Base-by-base conservation (phyloP, 2,113 vertebrate genomes). In the Aptenodytes forsteri region DNA sequence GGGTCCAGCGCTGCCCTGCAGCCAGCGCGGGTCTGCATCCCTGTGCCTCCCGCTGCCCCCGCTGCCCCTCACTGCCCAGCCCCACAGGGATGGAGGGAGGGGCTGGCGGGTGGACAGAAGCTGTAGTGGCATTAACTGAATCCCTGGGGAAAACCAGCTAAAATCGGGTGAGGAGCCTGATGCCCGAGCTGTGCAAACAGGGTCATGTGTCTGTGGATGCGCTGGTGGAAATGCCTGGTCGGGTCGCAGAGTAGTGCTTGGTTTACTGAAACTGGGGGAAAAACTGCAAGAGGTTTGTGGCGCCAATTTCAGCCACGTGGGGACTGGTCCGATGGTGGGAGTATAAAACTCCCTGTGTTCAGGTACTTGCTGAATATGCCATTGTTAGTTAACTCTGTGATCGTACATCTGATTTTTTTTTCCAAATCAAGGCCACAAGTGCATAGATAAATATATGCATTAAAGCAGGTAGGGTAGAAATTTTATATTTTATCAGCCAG, bases 41-140 rank as follows among this genome's bases (percentile, higher is more conserved):
- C 52, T 25, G n/a, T 26, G 27, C 7, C 17, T 5, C n/a, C 7
- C 2, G 8, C 20, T 49, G 25, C 13, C 7, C 40, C 4, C 4
- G 1, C 6, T 42, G 44, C 2, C 29, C 25, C 32, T 6, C 1
- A 0, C 50, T 54, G 50, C 36, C 29, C 7, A 2, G 9, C 10
- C 19, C 11, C 34, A 19, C 9, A 6, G 4, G 58, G 26, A 5
- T 11, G 30, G 25, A 56, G n/a, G 7, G 20, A 3, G 2, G 29
- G 25, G 4, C 5, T 7, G 29, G 4, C 3, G 2, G 8, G 23
- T 7, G 27, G 20, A 22, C 26, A 54, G 66, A 47, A 50, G 54
- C 54, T 3, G 1, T 8, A 20, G 30, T 21, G 49, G 13, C 13
- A 13, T 29, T 42, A 54, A 30, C 32, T 0, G 1, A 21, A 13